Base-by-base conservation (phyloP, 1,140 invertebrate genomes). In the Phthorimaea operculella region DNA sequence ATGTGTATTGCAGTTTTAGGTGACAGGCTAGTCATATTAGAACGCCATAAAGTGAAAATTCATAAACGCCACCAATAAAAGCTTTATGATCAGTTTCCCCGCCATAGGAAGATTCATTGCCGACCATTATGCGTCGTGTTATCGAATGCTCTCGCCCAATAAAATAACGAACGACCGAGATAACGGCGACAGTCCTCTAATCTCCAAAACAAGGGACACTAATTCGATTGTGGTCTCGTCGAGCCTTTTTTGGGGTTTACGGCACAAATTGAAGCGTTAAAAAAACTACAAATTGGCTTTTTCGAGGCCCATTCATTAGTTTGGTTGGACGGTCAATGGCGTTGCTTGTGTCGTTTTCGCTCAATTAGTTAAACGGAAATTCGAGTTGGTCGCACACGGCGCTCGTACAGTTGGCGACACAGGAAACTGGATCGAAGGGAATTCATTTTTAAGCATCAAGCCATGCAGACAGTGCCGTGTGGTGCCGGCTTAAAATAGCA, bases 161-260 rank as follows among this genome's bases (percentile, higher is more conserved):
- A 83, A 85, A 85, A 85, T 85, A 85, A 85, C 79, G 82, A 83
- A 85, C 79, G 79, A 81, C 72, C 76, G 59, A 81, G 82, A 85
- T 85, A 85, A 83, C 72, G 66, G 65, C 73, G 75, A 83, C 81
- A 80, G 74, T 81, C 74, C 74, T 79, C 74, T 83, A 84, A 84
- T 84, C 81, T 84, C 74, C 77, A 73, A 74, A 84, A 84, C 81
- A 84, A 84, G 79, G 81, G 82, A 80, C 82, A 85, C 81, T 85
- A 83, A 85, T 85, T 83, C 79, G 82, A 85, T 85, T 85, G 79
- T 83, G 82, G 82, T 85, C 83, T 81, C 76, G 75, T 72, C 70
- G 70, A 77, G 72, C 70, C 76, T 77, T 80, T 79, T 81, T 82
- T 82, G 67, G 76, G 72, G 77, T 80, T 80, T 80, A 79, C 70